These are phyloP conservation scores for Phataginus tricuspis DNA, from an alignment of 2,797 vertebrate species.

Conservation along the genomic window DNA sequence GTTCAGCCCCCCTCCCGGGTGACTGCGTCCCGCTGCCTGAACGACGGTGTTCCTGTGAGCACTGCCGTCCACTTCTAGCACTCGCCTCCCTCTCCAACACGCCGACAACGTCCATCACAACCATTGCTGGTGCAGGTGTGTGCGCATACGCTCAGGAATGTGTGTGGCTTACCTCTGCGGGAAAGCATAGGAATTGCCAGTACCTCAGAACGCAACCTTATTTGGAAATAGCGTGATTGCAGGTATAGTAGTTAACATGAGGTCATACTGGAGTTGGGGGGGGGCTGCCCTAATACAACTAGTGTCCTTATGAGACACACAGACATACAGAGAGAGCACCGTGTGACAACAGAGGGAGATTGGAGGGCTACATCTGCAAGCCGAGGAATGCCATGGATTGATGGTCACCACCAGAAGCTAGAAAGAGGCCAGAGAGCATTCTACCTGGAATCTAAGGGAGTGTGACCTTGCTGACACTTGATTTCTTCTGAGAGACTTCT, in stretches of 20 bases:
- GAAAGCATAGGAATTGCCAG: background rate
- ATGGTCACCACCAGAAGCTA: background rate
- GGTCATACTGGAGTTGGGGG: too few species aligned
- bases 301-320: background rate
- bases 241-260: background rate
- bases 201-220: background rate
- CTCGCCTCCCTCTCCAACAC: background rate
- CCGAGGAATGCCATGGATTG: accelerated
- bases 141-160: too few species aligned
- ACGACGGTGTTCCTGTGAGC: background rate
- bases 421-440: background rate
- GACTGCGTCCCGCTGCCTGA: background rate
- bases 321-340: accelerated
- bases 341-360: accelerated
- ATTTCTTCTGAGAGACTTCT: background rate
- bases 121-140: too few species aligned
- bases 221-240: background rate
- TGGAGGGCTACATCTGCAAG: accelerated
- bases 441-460: accelerated
- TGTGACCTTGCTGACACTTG: accelerated
- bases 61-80: background rate
- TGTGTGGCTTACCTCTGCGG: background rate
- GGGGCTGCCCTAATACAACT: background rate
- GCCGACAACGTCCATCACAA: too few species aligned
- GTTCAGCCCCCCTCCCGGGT: too few species aligned